These are phyloP conservation scores for Drosophila virilis DNA, from an alignment of 1,140 invertebrate genomes.

Conservation along the genomic window DNA sequence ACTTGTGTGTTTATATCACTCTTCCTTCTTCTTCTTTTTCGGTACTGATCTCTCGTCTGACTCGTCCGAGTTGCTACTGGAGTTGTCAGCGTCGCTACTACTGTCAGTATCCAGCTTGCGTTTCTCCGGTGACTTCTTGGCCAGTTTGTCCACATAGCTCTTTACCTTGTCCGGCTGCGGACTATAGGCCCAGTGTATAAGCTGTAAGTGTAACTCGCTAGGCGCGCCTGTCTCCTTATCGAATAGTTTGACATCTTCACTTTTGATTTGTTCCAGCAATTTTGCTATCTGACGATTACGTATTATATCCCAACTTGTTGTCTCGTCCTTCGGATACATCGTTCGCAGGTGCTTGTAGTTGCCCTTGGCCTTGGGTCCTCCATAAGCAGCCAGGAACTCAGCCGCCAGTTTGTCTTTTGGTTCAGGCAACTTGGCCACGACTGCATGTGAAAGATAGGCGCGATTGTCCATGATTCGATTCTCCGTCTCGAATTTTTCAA, in stretches of 20 bases:
- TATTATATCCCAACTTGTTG: slow-evolving; percentile 87
- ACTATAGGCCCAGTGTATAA: slow-evolving; percentile 88
- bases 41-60: slow-evolving; percentile 59
- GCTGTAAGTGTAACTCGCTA: slow-evolving; percentile 86
- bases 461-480: slow-evolving; percentile 87
- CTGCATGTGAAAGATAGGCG: slow-evolving; percentile 84
- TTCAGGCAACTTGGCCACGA: slow-evolving; percentile 71
- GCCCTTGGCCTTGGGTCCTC: slow-evolving; percentile 85
- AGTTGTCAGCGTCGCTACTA: slow-evolving; percentile 53
- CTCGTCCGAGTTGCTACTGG: slow-evolving; percentile 41
- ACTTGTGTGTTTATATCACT: slow-evolving; percentile 15
- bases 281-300: slow-evolving; percentile 86
- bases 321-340: slow-evolving; percentile 85
- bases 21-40: slow-evolving; percentile 69
- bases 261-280: slow-evolving; percentile 86
- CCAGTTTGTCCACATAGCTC: slow-evolving; percentile 60
- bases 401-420: slow-evolving; percentile 73
- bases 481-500: slow-evolving; percentile 87
- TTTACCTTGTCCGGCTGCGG: slow-evolving; percentile 86
- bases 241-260: slow-evolving; percentile 85
- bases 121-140: slow-evolving; percentile 68
- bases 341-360: slow-evolving; percentile 88
- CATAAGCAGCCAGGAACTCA: slow-evolving; percentile 73
- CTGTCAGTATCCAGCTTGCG: slow-evolving; percentile 61
- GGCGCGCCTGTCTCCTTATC: slow-evolving; percentile 86